Base-by-base conservation (phyloP, 2,797 vertebrate species). In the Lacerta bilineata region DNA sequence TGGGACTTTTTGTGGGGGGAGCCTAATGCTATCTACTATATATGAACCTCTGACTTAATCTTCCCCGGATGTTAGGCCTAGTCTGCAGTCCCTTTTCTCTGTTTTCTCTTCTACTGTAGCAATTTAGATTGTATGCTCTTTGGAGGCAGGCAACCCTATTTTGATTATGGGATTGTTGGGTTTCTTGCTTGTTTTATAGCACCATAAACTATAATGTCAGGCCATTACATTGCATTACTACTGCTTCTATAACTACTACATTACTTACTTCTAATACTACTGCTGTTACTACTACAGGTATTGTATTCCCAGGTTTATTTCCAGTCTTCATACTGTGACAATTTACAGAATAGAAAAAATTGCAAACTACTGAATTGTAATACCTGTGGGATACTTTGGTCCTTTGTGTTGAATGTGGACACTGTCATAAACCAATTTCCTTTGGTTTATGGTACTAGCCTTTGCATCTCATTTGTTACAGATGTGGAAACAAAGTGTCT, bases 391-490 rank as follows among this genome's bases (percentile, higher is more conserved):
- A 71, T 43, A 9, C 20, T 79, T 71, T 68, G 29, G 46, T 69
- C 18, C n/a, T 79, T 80, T 72, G 20, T 59, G 43, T 11, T 84
- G 46, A 79, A 43, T 61, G 20, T 64, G 36, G 20, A 55, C 33
- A 33, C 23, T 61, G 46, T 75, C n/a, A 10, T 61, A 80, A 83
- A 69, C 15, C 2, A 88, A 69, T 77, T 69, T 78, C 72, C 43
- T 88, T 80, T 41, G 11, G 77, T 75, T 89, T 89, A 85, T 85
- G 25, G 81, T 74, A 80, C 80, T 76, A 85, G 69, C 77, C 10
- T 64, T 85, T 75, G 69, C 66, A 36, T 85, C 50, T 85, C 78
- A 55, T 80, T 89, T 85, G 78, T 81, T 85, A 89, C 69, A 89
- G 77, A 85, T 89, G 77, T 85, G 83, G 61, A 81, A 85, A 74